Evolutionary conservation across 2,113 vertebrate genomes (phyloP).

Genomic region (Elgaria multicarinata): DNA sequence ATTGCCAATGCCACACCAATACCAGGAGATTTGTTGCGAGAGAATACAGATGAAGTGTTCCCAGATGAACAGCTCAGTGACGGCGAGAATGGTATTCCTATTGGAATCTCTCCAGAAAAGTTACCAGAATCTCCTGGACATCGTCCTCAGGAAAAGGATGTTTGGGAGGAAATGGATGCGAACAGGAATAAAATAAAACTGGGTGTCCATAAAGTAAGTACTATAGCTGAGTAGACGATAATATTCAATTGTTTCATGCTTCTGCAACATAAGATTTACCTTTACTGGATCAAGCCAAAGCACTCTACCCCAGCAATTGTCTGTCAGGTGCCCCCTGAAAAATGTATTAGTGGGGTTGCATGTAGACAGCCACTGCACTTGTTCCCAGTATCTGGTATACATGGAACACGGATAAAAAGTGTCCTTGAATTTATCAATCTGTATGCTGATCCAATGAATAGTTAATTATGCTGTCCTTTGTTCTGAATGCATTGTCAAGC

Average conservation of each 20-base stretch:
- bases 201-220: slow-evolving; percentile 86
- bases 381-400: background rate
- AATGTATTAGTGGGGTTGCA: background rate
- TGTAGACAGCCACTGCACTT: background rate
- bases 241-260: background rate
- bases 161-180: slow-evolving; percentile 97
- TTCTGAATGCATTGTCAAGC: background rate
- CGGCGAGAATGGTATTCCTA: slow-evolving; percentile 89
- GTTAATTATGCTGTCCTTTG: background rate
- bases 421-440: background rate
- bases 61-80: slow-evolving; percentile 98
- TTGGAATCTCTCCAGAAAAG: slow-evolving; percentile 82
- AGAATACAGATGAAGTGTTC: slow-evolving; percentile 98
- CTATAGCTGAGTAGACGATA: background rate
- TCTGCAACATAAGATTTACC: background rate
- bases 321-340: background rate
- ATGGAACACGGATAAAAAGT: background rate
- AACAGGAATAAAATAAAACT: slow-evolving; percentile 91
- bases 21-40: slow-evolving; percentile 92
- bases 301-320: background rate
- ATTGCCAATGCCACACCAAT: slow-evolving; percentile 98
- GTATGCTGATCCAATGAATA: no score
- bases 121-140: slow-evolving; percentile 84
- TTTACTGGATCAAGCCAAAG: background rate
- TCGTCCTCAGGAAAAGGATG: slow-evolving; percentile 90